Base-by-base conservation (phyloP, 2,888 invertebrate species). In the Tethea ocularis region DNA sequence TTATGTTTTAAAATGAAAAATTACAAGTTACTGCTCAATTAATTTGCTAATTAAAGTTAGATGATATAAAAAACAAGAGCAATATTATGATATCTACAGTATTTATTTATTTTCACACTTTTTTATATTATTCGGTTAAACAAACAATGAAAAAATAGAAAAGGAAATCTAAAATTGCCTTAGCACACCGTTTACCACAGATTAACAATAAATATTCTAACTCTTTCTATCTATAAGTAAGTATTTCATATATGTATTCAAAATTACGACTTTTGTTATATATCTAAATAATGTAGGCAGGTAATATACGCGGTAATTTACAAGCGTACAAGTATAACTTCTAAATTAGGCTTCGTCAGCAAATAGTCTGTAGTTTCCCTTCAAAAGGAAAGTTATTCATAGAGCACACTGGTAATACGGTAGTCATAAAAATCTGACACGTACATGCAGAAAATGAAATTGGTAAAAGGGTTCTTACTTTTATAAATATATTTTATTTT, bases 1-100 rank as follows among this genome's bases (percentile, higher is more conserved):
- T 75, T 36, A 33, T 22, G 29, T 80, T 76, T 74, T 57, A 63
- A 75, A 76, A 79, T 78, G 72, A 69, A 77, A 17, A 84, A 86
- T 83, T 82, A 81, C 71, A 59, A 68, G 17, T 20, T n/a, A 29
- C 20, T 17, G 8, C 2, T 11, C 20, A 46, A 46, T 46, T 46
- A 46, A 20, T 20, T 8, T 46, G 4, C 20, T 46, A 17, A 46
- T 46, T 46, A 46, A 46, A 46, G 46, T 46, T 46, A 46, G 46
- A 20, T 20, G 46, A 20, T 46, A 46, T 20, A 20, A 46, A 46
- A n/a, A 46, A 46, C 13, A 33, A 33, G 6, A 29, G 29, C 29
- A 6, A 29, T 29, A 29, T 5, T 4, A n/a, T 6, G 15, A 2
- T 36, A 13, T 36, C 13, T 33, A 8, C 29, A 24, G 29, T 33